Evolutionary conservation across 2,113 vertebrate genomes (phyloP).

Genomic region (Clarias magur): DNA sequence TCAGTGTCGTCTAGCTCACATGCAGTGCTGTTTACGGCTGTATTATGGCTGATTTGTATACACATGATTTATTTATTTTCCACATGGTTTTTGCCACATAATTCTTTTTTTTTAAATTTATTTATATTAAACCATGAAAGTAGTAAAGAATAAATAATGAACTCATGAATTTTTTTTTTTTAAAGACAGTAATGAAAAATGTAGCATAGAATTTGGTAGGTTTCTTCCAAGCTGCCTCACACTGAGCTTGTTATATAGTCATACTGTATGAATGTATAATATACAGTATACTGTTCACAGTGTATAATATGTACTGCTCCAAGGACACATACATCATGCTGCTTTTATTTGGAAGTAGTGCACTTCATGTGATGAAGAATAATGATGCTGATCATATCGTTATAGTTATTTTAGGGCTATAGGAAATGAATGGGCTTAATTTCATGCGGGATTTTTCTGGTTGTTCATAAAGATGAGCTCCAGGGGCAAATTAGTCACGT

Average conservation of each 20-base stretch:
- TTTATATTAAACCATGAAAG: neutral
- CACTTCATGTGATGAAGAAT: neutral
- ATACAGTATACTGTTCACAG: neutral
- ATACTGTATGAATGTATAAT: neutral
- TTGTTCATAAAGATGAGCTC: slow-evolving; percentile 33
- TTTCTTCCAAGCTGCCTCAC: neutral
- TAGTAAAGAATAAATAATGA: neutral
- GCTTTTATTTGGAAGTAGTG: neutral
- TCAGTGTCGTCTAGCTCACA: no score
- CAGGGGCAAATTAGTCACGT: slow-evolving; percentile 24
- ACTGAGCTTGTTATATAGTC: neutral
- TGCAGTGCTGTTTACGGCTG: no score
- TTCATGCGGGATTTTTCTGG: slow-evolving; percentile 55
- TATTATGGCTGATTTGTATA: no score
- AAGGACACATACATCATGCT: neutral
- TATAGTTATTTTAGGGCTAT: slow-evolving; percentile 19
- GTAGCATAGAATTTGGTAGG: neutral
- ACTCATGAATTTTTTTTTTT: no score
- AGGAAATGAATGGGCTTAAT: slow-evolving; percentile 68
- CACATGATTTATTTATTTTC: no score
- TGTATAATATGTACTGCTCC: neutral
- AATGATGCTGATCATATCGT: neutral
- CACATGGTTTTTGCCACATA: no score
- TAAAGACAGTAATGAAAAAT: neutral
- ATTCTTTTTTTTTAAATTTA: no score